These are phyloP conservation scores for Cichlasoma orientale DNA, from an alignment of 2,797 vertebrate species.

Conservation along the genomic window DNA sequence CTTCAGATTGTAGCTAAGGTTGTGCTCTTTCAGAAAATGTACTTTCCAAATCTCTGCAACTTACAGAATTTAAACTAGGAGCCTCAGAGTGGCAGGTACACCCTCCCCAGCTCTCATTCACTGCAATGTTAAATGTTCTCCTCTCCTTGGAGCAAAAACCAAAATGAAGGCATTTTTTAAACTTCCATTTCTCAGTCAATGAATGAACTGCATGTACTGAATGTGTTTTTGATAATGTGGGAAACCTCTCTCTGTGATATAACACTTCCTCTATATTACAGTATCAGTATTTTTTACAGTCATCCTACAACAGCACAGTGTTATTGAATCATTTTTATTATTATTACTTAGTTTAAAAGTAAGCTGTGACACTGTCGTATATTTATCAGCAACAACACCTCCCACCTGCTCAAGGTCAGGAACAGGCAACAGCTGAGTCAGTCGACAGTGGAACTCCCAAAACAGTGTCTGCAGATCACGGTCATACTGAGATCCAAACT, in stretches of 20 bases:
- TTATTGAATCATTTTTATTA: not conserved
- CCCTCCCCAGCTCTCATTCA: too few relatives aligned
- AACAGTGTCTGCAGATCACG: slow-evolving; percentile 81
- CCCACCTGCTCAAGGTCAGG: slow-evolving; percentile 82
- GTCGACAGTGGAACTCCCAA: slow-evolving; percentile 82
- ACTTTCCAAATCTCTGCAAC: too few relatives aligned
- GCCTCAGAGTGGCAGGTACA: too few relatives aligned
- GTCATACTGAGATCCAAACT: slow-evolving; percentile 82
- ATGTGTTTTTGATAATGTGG: not conserved
- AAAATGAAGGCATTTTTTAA: too few relatives aligned
- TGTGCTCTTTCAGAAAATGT: too few relatives aligned
- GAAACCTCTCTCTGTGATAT: not conserved
- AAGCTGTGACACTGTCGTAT: not conserved
- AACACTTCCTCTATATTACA: not conserved
- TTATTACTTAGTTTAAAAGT: not conserved
- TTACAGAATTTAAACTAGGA: too few relatives aligned
- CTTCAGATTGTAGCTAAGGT: too few relatives aligned
- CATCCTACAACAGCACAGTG: not conserved
- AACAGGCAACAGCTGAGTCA: slow-evolving; percentile 80
- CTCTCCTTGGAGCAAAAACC: too few relatives aligned
- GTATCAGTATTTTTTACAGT: not conserved
- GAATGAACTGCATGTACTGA: not conserved
- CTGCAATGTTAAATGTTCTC: too few relatives aligned
- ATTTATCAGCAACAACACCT: not conserved
- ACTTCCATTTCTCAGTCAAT: too few relatives aligned